phyloP scores from a whole-genome alignment of 2,888 invertebrate species.

The Carabus problematicus region DNA sequence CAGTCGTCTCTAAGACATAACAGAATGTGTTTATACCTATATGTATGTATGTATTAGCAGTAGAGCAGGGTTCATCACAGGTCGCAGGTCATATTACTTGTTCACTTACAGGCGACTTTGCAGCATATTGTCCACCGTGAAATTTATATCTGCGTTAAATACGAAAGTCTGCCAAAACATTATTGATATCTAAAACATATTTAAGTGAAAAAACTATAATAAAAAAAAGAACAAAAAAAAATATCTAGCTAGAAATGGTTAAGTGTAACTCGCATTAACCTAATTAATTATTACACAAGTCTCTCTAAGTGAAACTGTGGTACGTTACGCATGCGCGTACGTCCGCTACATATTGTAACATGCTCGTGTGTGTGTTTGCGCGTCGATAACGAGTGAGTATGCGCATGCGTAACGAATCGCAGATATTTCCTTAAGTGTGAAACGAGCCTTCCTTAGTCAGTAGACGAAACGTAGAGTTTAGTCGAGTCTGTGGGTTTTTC shows the following conservation, averaged over 20 bases:
- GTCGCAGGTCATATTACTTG: too few species aligned
- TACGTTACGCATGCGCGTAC: neutral
- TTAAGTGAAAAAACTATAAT: conserved; percentile 30
- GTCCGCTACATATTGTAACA: too few species aligned
- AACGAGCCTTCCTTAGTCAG: conserved; percentile 42
- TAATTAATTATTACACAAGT: conserved; percentile 35
- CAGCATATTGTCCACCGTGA: neutral
- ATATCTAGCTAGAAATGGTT: conserved; percentile 34
- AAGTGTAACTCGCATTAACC: conserved; percentile 36
- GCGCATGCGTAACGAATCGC: neutral
- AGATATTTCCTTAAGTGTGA: conserved; percentile 37
- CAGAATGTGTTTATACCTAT: too few species aligned
- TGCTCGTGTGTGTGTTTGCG: too few species aligned
- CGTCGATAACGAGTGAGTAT: too few species aligned
- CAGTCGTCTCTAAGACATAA: too few species aligned
- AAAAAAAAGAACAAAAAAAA: conserved; percentile 37
- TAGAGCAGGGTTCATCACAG: too few species aligned
- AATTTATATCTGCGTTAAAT: conserved; percentile 41
- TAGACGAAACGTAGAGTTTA: conserved; percentile 37
- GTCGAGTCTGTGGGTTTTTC: conserved; percentile 38
- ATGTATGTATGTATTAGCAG: too few species aligned
- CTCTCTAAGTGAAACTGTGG: conserved; percentile 39
- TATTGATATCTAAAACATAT: conserved; percentile 42
- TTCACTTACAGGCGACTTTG: too few species aligned
- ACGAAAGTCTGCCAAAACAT: conserved; percentile 42